Evolutionary conservation across 2,888 invertebrate species (phyloP), one percentile per base, ranked within the genome.

Genomic region (Drosophila suboccidentalis): DNA sequence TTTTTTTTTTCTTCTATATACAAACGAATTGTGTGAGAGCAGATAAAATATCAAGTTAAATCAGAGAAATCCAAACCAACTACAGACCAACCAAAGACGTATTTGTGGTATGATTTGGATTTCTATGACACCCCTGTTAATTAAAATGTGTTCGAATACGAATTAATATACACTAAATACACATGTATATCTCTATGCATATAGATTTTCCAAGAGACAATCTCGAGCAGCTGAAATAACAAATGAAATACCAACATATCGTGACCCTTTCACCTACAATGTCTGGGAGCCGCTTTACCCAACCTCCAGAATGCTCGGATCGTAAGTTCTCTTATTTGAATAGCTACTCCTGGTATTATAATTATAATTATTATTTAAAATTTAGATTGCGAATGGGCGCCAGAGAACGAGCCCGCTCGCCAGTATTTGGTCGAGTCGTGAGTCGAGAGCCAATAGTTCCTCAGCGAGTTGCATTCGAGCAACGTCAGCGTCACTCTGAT

Each of bases 151-250:
- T 26, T 22, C 22, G 22, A 22, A 22, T 22, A 22, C 22, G 22
- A 22, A 22, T 22, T 22, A 22, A 22, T 22, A 22, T 22, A 4
- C 22, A 26, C 26, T 26, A 26, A 26, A 26, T 26, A 6, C 5
- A 26, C 26, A 26, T 26, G 26, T 26, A 5, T 26, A 26, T 6
- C 5, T 26, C 5, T 26, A 5, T 26, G 26, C 6, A 26, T 1
- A 13, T 63, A 92, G 93, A 92, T 97, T 97, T 93, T 97, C 97
- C 15, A 97, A 97, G 92, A 93, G 97, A 67, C 97, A 97, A 93
- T 97, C 97, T 53, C 94, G 97, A 41, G 96, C 97, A 15, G 96
- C 97, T 6, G 97, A 97, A 93, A 95, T 96, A 77, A 96, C 97
- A 89, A 97, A 97, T 92, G 97, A 97, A 93, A 95, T 97, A 82